Base-by-base conservation (phyloP, 1,140 invertebrate species). In the Rhagoletis zephyria region DNA sequence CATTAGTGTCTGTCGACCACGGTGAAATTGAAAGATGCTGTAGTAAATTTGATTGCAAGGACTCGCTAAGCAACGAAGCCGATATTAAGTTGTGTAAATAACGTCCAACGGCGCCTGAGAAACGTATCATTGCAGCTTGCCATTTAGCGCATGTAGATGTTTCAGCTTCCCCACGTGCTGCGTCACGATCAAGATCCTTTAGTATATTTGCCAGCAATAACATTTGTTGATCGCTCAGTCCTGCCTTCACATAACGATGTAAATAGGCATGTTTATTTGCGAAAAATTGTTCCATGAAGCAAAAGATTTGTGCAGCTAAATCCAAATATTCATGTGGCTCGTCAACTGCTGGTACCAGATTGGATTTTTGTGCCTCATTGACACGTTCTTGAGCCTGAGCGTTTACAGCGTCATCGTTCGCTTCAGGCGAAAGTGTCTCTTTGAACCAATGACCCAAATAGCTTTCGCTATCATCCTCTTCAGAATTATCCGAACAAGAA, bases 391-490 rank as follows among this genome's bases (percentile, higher is more conserved):
- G 93, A 4, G 93, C 90, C 16, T 91, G 93, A 9, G 90, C 91
- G 2, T 94, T 93, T 67, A 93, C 94, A 9, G 93, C 90, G 88
- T 95, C 94, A 48, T 96, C 96, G 77, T 94, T 94, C 1, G 94
- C 94, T 89, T 97, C 96, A 0, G 96, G 95, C 14, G 97, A 97
- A 16, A 98, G 93, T 0, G 97, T 98, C 93, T 98, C 97, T 92
- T 98, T 97, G 94, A 98, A 98, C 97, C 97, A 98, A 87, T 97
- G 95, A 0, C 97, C 97, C 90, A 98, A 94, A 88, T 98, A 96
- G 2, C 97, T 97, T 93, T 98, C 97, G 93, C 97, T 98, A 85
- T 93, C 92, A 96, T 96, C 97, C 93, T 97, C 97, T 88, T 97
- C 97, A 87, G 96, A 97, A 90, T 97, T 97, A 89, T 97, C 96